Evolutionary conservation across 2,113 vertebrate species (phyloP).

Genomic region (Dryoscopus gambensis): DNA sequence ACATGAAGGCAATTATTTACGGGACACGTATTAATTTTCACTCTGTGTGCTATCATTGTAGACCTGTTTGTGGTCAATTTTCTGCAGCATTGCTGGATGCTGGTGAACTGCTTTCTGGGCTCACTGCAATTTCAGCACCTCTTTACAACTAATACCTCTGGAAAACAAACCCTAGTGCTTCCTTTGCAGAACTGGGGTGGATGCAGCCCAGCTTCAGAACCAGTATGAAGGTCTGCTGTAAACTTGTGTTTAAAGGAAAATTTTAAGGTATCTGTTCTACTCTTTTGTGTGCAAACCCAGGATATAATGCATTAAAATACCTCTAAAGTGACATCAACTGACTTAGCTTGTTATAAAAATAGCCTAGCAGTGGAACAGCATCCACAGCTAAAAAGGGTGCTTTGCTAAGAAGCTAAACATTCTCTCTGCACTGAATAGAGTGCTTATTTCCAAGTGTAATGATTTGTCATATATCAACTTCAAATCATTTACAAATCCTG

Average conservation of each 20-base stretch:
- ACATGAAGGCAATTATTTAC: conserved; percentile 34
- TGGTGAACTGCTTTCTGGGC: not conserved
- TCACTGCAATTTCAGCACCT: not conserved
- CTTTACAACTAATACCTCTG: rapidly evolving
- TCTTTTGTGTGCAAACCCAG: not conserved
- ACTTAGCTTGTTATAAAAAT: not conserved
- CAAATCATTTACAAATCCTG: not conserved
- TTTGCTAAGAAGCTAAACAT: not conserved
- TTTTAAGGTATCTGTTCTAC: not conserved
- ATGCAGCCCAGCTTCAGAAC: not conserved
- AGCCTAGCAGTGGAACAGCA: not conserved
- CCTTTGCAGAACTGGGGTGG: not conserved
- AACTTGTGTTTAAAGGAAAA: not conserved
- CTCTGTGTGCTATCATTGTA: conserved; percentile 28
- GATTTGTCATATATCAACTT: not conserved
- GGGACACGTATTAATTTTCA: conserved; percentile 33
- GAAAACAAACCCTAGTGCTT: not conserved
- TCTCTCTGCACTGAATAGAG: not conserved
- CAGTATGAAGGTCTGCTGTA: not conserved
- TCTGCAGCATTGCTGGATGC: not conserved
- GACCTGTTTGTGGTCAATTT: conserved; percentile 12
- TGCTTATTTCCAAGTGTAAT: not conserved
- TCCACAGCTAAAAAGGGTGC: not conserved
- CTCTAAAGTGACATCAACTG: not conserved
- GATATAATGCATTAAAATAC: not conserved